Conservation (phyloP, 2,888 invertebrate genomes). For the Frankliniella intonsa region DNA sequence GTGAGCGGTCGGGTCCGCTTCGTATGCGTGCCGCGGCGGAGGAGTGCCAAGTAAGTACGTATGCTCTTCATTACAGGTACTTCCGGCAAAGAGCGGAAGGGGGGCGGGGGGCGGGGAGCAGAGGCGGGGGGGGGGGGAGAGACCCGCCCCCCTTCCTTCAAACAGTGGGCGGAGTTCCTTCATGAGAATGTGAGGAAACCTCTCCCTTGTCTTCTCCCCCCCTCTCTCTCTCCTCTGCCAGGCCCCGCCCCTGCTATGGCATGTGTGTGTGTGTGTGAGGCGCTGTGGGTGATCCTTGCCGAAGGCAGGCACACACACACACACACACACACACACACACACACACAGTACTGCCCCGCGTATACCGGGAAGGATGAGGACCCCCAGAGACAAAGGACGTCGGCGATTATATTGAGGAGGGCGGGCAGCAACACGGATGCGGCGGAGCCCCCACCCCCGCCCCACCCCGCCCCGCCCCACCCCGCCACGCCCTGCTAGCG, state of each 20-base stretch:
- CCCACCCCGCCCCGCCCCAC: too few species aligned
- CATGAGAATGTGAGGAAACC: background rate
- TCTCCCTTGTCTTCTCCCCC: too few species aligned
- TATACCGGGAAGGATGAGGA: background rate
- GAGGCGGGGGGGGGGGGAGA: background rate
- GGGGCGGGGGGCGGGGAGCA: background rate
- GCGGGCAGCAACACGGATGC: too few species aligned
- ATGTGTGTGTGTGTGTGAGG: background rate
- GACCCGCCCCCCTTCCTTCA: background rate
- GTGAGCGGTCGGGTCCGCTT: too few species aligned
- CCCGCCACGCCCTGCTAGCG: background rate
- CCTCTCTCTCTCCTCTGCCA: background rate
- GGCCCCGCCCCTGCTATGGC: background rate
- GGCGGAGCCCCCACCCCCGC: too few species aligned
- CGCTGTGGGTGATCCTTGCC: constrained; percentile 15
- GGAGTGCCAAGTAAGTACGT: background rate
- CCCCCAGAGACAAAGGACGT: too few species aligned
- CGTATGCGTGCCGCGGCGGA: too few species aligned
- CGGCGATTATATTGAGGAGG: too few species aligned
- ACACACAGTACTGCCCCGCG: background rate
- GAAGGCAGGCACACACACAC: background rate
- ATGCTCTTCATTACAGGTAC: constrained; percentile 3
- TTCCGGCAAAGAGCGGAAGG: background rate
- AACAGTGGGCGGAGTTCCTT: constrained; percentile 12
- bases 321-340: background rate